Percentiles rank a stretch among this genome's conserved stretches.
These are phyloP conservation scores for Chironomus riparius DNA, from an alignment of 2,888 invertebrate genomes.

Conservation along the genomic window DNA sequence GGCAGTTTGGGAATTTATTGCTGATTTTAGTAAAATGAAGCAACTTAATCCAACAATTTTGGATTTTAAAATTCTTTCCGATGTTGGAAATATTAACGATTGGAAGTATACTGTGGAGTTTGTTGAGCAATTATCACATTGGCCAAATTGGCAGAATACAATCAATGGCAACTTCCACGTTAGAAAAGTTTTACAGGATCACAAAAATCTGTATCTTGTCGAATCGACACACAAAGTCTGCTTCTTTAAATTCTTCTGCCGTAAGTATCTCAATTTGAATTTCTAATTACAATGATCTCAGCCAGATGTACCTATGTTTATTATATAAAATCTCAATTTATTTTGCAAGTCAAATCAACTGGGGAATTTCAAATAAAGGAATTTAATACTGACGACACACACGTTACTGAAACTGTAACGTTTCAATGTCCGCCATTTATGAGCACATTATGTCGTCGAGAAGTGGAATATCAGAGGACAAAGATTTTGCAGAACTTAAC, in stretches of 20 bases:
- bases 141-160: slow-evolving; percentile 52
- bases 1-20: slow-evolving; percentile 62
- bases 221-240: slow-evolving; percentile 56
- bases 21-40: slow-evolving; percentile 48
- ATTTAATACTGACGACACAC: slow-evolving; percentile 41
- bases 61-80: slow-evolving; percentile 52
- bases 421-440: slow-evolving; percentile 57
- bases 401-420: slow-evolving; percentile 48
- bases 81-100: slow-evolving; percentile 56
- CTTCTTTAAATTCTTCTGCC: slow-evolving; percentile 49
- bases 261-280: slow-evolving; percentile 43
- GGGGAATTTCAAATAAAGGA: slow-evolving; percentile 45
- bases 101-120: slow-evolving; percentile 62
- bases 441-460: slow-evolving; percentile 48
- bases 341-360: slow-evolving; percentile 50
- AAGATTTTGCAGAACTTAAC: slow-evolving; percentile 41
- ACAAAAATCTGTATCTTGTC: slow-evolving; percentile 43
- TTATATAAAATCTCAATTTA: slow-evolving; percentile 30
- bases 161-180: slow-evolving; percentile 52
- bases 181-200: slow-evolving; percentile 37
- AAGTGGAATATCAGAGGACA: slow-evolving; percentile 44
- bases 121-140: slow-evolving; percentile 53
- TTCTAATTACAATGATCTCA: background rate
- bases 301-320: background rate
- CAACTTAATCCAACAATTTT: slow-evolving; percentile 31